Percentiles rank a stretch among this genome's conserved stretches.
Evolutionary conservation across 2,797 vertebrate genomes (phyloP).

Genomic region (Kryptolebias ocellatus): DNA sequence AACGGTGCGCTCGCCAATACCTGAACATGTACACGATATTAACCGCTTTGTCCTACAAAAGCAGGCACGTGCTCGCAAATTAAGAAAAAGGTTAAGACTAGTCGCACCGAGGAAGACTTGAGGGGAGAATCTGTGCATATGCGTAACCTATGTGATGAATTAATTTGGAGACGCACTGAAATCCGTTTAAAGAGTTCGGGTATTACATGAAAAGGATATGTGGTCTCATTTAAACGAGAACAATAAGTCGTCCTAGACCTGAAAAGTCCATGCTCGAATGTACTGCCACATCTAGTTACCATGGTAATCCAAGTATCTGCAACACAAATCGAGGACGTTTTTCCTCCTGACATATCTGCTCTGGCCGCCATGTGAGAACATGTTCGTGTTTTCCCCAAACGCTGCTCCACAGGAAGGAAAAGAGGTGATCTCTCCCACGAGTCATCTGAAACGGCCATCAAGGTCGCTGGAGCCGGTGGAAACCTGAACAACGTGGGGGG

Average conservation of each 20-base stretch:
- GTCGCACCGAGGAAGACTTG: conserved; percentile 8
- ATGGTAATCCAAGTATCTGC: conserved; percentile 47
- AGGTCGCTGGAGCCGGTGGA: conserved; percentile 42
- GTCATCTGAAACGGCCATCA: conserved; percentile 39
- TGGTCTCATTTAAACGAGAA: conserved; percentile 7
- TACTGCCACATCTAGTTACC: conserved; percentile 29
- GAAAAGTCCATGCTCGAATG: background rate
- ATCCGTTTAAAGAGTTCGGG: background rate
- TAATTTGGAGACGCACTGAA: conserved; percentile 13
- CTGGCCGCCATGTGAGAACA: conserved; percentile 54
- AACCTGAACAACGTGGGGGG: background rate
- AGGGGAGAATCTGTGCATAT: conserved; percentile 37
- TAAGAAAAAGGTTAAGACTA: background rate
- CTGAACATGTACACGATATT: conserved; percentile 15
- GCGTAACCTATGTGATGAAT: conserved; percentile 47
- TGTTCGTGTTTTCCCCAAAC: conserved; percentile 47
- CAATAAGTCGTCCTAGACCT: background rate
- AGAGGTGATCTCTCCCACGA: conserved; percentile 42
- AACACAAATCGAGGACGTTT: conserved; percentile 33
- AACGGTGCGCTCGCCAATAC: conserved; percentile 44
- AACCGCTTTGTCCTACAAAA: conserved; percentile 57
- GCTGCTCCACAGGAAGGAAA: conserved; percentile 36
- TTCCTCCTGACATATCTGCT: conserved; percentile 7
- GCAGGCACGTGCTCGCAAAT: conserved; percentile 49
- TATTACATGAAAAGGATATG: conserved; percentile 5